Conservation (phyloP, 2,888 invertebrate genomes). For the Bedellia somnulentella region DNA sequence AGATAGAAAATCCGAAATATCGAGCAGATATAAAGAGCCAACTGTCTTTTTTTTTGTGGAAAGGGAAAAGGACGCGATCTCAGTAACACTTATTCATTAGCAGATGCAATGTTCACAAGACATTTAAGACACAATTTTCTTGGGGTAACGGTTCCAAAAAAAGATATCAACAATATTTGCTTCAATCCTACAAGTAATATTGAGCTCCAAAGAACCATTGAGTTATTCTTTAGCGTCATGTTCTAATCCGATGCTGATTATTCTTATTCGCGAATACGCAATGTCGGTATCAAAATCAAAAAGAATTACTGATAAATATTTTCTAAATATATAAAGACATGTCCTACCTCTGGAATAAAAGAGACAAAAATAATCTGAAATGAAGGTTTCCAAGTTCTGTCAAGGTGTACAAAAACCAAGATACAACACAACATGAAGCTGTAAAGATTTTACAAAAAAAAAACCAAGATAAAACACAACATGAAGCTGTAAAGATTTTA, state of each 20-base stretch:
- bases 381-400: no score
- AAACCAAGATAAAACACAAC: no score
- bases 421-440: no score
- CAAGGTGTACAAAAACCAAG: no score
- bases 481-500: no score
- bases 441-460: no score
- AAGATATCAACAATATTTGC: slow-evolving; percentile 6
- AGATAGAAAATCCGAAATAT: slow-evolving; percentile 3
- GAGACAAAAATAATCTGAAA: no score
- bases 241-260: slow-evolving; percentile 2
- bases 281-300: slow-evolving; percentile 7
- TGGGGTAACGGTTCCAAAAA: slow-evolving; percentile 7
- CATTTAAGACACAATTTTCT: slow-evolving; percentile 8
- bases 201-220: slow-evolving; percentile 4
- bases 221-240: slow-evolving; percentile 5
- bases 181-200: slow-evolving; percentile 6
- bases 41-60: slow-evolving; percentile 5
- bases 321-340: no score
- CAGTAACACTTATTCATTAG: slow-evolving; percentile 4
- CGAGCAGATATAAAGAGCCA: slow-evolving; percentile 2
- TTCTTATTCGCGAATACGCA: slow-evolving; percentile 7
- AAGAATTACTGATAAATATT: no score
- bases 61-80: slow-evolving; percentile 4
- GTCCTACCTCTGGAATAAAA: no score
- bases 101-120: slow-evolving; percentile 6